A percentile compares a stretch with the other conserved stretches of the same genome.
phyloP scores from a whole-genome alignment of 2,113 vertebrate species.

The Sorex araneus region DNA sequence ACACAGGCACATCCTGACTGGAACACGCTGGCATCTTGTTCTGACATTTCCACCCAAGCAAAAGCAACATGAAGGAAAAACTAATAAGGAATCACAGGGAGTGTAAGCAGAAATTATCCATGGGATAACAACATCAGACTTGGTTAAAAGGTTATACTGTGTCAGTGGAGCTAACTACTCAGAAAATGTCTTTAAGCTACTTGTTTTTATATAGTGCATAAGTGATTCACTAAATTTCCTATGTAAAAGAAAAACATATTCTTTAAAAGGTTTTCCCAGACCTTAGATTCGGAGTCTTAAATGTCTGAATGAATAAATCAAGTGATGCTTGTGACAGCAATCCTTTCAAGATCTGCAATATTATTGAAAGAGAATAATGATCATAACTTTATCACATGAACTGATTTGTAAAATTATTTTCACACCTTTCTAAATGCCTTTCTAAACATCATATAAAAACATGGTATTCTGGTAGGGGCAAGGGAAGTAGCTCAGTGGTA shows the following conservation, averaged over 20 bases:
- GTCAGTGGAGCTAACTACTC: not conserved
- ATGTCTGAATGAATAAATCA: constrained; percentile 37
- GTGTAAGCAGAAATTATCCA: constrained; percentile 51
- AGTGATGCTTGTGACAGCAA: constrained; percentile 31
- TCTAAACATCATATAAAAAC: not conserved
- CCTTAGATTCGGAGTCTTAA: constrained; percentile 23
- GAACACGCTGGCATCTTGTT: constrained; percentile 13
- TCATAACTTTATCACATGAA: constrained; percentile 17
- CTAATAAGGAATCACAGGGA: constrained; percentile 51
- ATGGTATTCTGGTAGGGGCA: not conserved
- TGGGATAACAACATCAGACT: not conserved
- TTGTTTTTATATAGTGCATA: constrained; percentile 26
- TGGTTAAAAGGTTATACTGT: constrained; percentile 44
- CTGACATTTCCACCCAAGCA: constrained; percentile 57
- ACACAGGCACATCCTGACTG: not conserved
- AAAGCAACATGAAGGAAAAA: constrained; percentile 66
- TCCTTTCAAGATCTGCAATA: constrained; percentile 32
- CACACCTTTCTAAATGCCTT: constrained; percentile 14
- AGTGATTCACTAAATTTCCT: constrained; percentile 26
- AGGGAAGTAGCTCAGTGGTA: too few relatives aligned
- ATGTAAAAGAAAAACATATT: constrained; percentile 50
- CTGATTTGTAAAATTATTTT: constrained; percentile 50
- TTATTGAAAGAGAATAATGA: constrained; percentile 45
- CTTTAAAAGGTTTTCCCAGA: not conserved
- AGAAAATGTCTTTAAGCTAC: not conserved